A percentile compares a stretch with the other conserved stretches of the same genome.
Conservation (phyloP, 1,140 invertebrate species). For the Gryon sp. region DNA sequence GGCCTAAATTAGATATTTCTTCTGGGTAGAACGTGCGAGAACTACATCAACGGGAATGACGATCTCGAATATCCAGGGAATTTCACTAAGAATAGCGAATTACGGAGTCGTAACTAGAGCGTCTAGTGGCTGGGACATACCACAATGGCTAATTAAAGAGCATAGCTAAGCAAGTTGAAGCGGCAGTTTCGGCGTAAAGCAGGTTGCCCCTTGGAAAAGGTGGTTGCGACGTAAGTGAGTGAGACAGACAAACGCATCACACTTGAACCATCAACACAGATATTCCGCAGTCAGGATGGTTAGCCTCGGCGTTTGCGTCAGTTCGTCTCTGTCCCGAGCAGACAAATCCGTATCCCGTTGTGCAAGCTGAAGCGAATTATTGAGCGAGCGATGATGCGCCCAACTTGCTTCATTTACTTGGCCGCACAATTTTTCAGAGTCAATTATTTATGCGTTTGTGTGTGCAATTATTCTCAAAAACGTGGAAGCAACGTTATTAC, state of each 20-base stretch:
- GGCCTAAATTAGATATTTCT: conserved; percentile 52
- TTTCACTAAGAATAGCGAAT: conserved; percentile 61
- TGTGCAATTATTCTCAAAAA: conserved; percentile 34
- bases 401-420: conserved; percentile 33
- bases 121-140: conserved; percentile 52
- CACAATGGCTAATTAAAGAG: conserved; percentile 63
- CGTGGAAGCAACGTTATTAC: conserved; percentile 6
- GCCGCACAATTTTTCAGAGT: conserved; percentile 5
- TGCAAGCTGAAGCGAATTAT: conserved; percentile 23
- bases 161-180: conserved; percentile 55
- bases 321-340: conserved; percentile 27
- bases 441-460: conserved; percentile 36
- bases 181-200: conserved; percentile 35
- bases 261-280: conserved; percentile 40
- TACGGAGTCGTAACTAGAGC: conserved; percentile 58
- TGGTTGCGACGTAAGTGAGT: conserved; percentile 13
- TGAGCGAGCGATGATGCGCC: conserved; percentile 25
- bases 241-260: conserved; percentile 9
- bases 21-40: conserved; percentile 16
- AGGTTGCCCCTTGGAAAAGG: conserved; percentile 17
- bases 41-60: conserved; percentile 40
- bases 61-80: conserved; percentile 51
- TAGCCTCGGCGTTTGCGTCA: conserved; percentile 5
- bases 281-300: conserved; percentile 13
- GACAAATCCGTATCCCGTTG: conserved; percentile 13